Evolutionary conservation across 2,797 vertebrate species (phyloP), one percentile per base, ranked within the genome.

Genomic region (Centroberyx gerrardi): DNA sequence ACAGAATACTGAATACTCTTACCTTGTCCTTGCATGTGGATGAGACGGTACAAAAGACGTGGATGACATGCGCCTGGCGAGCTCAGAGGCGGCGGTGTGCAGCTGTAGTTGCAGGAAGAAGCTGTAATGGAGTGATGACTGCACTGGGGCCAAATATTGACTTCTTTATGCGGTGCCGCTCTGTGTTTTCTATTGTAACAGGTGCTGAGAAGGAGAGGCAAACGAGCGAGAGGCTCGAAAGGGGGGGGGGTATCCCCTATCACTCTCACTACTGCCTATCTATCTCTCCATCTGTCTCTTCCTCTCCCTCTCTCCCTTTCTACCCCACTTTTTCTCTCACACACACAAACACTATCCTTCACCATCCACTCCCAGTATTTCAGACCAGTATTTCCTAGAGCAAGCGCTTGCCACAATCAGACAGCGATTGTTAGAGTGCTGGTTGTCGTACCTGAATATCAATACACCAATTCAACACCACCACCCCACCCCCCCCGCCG

Each of bases 321-420:
- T 33, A 2, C 33, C 33, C 7, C 8, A 42, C 17, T 68, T 12
- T 70, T 59, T 42, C 58, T 29, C 4, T 36, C 29, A 58, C 18
- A 13, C 67, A 68, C 40, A 69, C n/a, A 78, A 12, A 49, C 72
- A 63, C 68, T 27, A 8, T 68, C 40, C 29, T 72, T 27, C 56
- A 58, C 46, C 66, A 65, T 22, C 51, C 84, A 85, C 76, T 40
- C 77, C 75, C 75, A 58, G 40, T 48, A 14, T 79, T 76, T 81
- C 49, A 67, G 58, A 54, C 29, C 74, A 49, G 55, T 80, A 29
- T 69, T 76, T 68, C 52, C 72, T 15, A 1, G 5, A 55, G 31
- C 4, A 3, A 73, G 36, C 61, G 66, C 74, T 82, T 72, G 63
- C 62, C 40, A 63, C 75, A 87, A 86, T 88, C 84, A 86, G 62